These are phyloP conservation scores for Canis aureus DNA, from an alignment of 2,113 vertebrate genomes.

Conservation along the genomic window DNA sequence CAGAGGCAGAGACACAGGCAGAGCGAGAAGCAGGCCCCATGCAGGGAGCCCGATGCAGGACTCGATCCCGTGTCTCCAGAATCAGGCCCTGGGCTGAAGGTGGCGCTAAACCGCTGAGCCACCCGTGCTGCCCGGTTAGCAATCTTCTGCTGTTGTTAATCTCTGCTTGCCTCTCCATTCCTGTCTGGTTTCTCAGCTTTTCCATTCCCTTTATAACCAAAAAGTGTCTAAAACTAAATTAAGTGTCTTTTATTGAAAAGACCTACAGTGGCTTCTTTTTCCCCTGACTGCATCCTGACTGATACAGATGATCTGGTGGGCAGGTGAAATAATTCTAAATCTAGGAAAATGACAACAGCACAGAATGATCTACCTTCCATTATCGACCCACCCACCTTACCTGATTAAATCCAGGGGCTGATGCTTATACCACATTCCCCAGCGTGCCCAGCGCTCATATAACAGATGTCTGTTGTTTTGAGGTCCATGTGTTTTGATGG, in stretches of 20 bases:
- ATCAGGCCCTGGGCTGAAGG: no score
- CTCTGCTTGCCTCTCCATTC: not conserved
- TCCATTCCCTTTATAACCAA: not conserved
- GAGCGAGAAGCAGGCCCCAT: no score
- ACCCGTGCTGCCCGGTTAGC: no score
- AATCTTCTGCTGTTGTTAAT: not conserved
- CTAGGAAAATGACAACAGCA: not conserved
- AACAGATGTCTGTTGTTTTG: constrained; percentile 98
- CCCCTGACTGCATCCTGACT: not conserved
- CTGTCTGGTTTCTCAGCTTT: not conserved
- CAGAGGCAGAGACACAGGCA: no score
- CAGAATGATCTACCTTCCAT: not conserved
- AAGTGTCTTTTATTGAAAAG: not conserved
- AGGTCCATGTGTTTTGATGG: constrained; percentile 97
- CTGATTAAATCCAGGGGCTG: constrained; percentile 98
- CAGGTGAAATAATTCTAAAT: not conserved
- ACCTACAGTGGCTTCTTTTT: not conserved
- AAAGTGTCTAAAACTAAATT: not conserved
- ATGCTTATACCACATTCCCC: constrained; percentile 99
- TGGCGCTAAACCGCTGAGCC: no score
- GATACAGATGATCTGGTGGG: not conserved
- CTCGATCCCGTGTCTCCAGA: no score
- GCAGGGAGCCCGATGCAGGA: no score
- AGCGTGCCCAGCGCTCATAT: constrained; percentile 98
- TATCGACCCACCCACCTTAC: constrained; percentile 81